Evolutionary conservation across 2,888 invertebrate genomes (phyloP).

Genomic region (Adelphocoris suturalis): DNA sequence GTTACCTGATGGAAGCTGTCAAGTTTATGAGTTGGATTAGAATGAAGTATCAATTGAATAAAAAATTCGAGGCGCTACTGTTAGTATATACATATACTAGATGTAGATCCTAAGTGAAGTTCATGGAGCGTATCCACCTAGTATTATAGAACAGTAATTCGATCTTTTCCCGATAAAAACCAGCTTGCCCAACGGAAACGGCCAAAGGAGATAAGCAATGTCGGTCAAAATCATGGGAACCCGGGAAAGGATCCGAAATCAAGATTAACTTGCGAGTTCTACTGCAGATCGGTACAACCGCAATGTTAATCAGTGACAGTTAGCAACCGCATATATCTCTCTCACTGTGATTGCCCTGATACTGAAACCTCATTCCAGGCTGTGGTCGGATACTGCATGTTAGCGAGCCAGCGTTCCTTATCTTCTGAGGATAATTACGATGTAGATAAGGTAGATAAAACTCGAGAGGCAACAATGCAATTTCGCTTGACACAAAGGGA

Average conservation of each 20-base stretch:
- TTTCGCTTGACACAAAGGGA: neutral
- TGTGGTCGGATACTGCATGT: neutral
- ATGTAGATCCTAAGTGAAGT: too few species aligned
- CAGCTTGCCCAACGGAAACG: neutral
- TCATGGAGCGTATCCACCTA: too few species aligned
- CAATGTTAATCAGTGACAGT: neutral
- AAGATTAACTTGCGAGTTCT: neutral
- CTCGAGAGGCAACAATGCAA: neutral
- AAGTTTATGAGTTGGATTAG: too few species aligned
- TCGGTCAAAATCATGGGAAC: neutral
- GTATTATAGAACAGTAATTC: too few species aligned
- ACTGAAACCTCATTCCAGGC: too few species aligned
- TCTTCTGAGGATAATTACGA: slow-evolving; percentile 8
- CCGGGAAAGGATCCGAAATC: neutral
- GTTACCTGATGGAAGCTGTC: too few species aligned
- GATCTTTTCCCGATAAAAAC: too few species aligned
- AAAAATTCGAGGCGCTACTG: too few species aligned
- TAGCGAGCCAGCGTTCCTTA: neutral
- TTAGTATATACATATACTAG: too few species aligned
- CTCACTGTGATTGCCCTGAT: too few species aligned
- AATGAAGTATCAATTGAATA: too few species aligned
- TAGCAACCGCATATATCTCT: neutral
- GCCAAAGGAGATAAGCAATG: neutral
- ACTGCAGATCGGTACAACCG: neutral
- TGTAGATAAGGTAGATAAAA: slow-evolving; percentile 8